These are phyloP conservation scores for Drosophila suboccidentalis DNA, from an alignment of 2,888 invertebrate species.

Conservation along the genomic window DNA sequence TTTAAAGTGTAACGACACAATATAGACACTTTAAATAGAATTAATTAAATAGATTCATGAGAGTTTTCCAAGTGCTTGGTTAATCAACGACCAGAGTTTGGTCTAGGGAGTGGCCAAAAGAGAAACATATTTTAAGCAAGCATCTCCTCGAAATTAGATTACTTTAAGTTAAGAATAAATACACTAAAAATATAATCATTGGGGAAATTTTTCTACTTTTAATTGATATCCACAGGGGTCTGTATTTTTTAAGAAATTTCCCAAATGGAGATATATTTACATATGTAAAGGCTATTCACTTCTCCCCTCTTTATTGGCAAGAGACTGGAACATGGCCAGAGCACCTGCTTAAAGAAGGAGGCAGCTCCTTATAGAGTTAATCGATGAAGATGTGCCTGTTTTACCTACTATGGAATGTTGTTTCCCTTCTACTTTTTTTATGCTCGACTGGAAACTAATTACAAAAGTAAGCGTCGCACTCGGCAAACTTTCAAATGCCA, in stretches of 20 bases:
- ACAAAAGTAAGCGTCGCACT: constrained; percentile 60
- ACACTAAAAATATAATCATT: too few species aligned
- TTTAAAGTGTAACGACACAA: too few species aligned
- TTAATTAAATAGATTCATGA: too few species aligned
- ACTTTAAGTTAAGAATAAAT: too few species aligned
- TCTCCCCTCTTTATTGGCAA: background rate
- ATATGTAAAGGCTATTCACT: background rate
- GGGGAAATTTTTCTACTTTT: too few species aligned
- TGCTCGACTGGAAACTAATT: constrained; percentile 58
- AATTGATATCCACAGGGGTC: background rate
- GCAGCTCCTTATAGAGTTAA: background rate
- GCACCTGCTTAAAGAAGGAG: background rate
- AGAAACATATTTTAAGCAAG: too few species aligned
- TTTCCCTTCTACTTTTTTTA: constrained; percentile 8
- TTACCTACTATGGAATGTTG: background rate
- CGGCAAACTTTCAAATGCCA: constrained; percentile 53
- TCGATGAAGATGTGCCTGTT: constrained; percentile 9
- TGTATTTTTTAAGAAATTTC: background rate
- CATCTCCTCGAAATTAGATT: too few species aligned
- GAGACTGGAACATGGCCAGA: background rate
- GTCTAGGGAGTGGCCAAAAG: too few species aligned
- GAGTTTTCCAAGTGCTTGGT: too few species aligned
- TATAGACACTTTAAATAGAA: too few species aligned
- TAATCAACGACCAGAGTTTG: too few species aligned
- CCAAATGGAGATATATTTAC: background rate